Conservation (phyloP, 64 coral and sea anemone genomes). For the Porites australiensis region DNA sequence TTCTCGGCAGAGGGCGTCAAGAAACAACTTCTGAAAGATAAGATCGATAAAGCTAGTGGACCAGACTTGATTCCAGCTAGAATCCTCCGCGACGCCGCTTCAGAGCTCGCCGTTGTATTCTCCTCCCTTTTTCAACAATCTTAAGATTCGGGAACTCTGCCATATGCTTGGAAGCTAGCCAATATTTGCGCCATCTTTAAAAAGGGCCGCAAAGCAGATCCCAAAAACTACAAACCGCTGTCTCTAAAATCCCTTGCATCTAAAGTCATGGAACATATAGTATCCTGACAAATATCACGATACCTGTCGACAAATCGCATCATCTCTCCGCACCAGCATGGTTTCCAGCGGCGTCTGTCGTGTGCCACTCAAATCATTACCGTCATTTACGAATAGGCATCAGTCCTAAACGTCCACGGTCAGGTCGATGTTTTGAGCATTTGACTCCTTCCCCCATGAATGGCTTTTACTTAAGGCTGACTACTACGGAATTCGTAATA, state of each 20-base stretch:
- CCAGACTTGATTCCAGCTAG: not conserved
- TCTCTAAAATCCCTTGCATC: slow-evolving; percentile 20
- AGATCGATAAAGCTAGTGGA: not conserved
- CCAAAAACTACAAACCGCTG: slow-evolving; percentile 21
- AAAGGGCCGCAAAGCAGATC: slow-evolving; percentile 2
- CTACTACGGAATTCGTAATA: no score
- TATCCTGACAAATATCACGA: not conserved
- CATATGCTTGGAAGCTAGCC: slow-evolving; percentile 6
- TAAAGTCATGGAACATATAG: slow-evolving; percentile 34
- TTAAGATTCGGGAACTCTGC: not conserved
- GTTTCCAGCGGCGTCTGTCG: no score
- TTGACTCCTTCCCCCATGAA: no score
- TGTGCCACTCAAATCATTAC: no score
- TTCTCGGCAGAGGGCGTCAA: not conserved
- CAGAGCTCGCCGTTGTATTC: not conserved
- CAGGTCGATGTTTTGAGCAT: no score
- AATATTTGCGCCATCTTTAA: not conserved
- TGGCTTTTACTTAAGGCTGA: no score
- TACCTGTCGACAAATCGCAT: no score
- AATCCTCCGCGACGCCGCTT: not conserved
- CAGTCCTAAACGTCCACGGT: no score
- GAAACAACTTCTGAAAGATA: not conserved
- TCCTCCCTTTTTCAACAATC: slow-evolving; percentile 42
- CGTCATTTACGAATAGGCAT: no score
- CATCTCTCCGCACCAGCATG: no score